Evolutionary conservation across 2,113 vertebrate genomes (phyloP), one percentile per base, ranked within the genome.

Genomic region (Elgaria multicarinata): DNA sequence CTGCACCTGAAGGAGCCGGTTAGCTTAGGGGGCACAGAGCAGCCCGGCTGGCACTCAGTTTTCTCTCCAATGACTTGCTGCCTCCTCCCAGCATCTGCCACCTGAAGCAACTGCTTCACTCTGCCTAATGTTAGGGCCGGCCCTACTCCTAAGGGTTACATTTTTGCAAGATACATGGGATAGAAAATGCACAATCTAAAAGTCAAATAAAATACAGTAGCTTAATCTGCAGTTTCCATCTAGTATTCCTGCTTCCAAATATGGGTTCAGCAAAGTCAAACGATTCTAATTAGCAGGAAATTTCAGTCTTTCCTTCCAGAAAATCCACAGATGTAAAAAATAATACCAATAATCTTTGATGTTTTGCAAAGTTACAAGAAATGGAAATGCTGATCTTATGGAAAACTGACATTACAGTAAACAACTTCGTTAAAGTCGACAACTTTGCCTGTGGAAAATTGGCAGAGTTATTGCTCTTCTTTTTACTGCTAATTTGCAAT

Each of bases 401-500:
- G 53, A 81, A 81, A 77, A 76, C 3, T 2, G 8, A 58, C 86
- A 66, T 62, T 64, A 67, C 26, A 42, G 46, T 53, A 53, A 53
- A 22, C 22, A n/a, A 62, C 10, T 67, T 50, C 75, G 50, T 84
- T 84, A 39, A 67, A 39, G 46, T 5, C 16, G 36, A 62, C 50
- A 76, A 67, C 58, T 44, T 2, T 14, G 33, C 62, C 67, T 77
- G 75, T 26, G 16, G 44, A 71, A 69, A 50, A 92, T 85, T 92
- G 90, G 83, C 86, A 92, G 92, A 87, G 44, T 91, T 94, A 78
- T 90, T 83, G 86, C 78, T 74, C 74, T 22, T 86, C 88, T 84
- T 94, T 79, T 95, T 94, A 53, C 10, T 92, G 94, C 87, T 92
- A 24, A 90, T 93, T 91, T 93, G 92, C 92, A 91, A 93, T 94